These are phyloP conservation scores for Ptychoptera albimana DNA, from an alignment of 2,888 invertebrate species.

Conservation along the genomic window DNA sequence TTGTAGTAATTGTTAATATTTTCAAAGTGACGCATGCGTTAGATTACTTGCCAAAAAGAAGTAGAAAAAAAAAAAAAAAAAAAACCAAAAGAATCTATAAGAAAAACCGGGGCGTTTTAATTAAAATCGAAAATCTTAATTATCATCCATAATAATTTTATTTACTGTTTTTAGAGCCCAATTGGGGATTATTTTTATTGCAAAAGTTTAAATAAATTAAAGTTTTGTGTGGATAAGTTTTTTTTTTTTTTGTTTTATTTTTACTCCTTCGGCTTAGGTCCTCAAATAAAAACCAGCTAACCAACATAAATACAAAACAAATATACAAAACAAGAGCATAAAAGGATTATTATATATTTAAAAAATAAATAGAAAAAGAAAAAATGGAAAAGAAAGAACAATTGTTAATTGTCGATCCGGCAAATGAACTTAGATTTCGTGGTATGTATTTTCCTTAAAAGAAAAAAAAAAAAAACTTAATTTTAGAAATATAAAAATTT, in stretches of 20 bases:
- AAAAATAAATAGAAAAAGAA: no score
- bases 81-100: background rate
- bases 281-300: no score
- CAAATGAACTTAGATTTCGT: slow-evolving; percentile 76
- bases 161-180: background rate
- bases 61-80: no score
- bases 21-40: slow-evolving; percentile 4
- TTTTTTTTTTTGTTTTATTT: background rate
- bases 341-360: no score
- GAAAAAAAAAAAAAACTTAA: no score
- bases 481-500: no score
- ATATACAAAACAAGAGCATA: no score
- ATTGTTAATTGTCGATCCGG: slow-evolving; percentile 73
- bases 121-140: background rate
- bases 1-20: background rate
- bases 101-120: slow-evolving; percentile 5
- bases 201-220: background rate
- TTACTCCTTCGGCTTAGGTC: no score
- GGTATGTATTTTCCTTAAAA: slow-evolving; percentile 60
- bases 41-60: slow-evolving; percentile 3
- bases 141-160: slow-evolving; percentile 1
- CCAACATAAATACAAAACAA: no score
- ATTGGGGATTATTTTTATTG: slow-evolving; percentile 1
- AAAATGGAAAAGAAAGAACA: slow-evolving; percentile 54
- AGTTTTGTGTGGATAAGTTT: slow-evolving; percentile 1